Evolutionary conservation across 2,888 invertebrate genomes (phyloP).

Genomic region (Cantharis rufa): DNA sequence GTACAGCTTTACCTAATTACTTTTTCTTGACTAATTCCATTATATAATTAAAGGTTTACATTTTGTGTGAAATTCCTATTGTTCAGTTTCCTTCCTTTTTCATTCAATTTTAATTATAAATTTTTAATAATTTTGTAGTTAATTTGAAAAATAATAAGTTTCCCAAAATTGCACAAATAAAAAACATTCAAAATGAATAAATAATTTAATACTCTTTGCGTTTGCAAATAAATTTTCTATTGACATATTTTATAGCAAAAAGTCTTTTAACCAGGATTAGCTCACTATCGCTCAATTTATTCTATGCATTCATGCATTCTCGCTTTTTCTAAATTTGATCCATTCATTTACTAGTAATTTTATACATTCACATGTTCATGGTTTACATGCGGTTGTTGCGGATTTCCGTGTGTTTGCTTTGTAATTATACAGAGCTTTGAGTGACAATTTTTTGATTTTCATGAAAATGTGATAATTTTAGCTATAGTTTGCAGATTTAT

Average conservation of each 20-base stretch:
- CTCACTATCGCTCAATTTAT: constrained; percentile 34
- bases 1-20: not conserved
- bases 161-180: not conserved
- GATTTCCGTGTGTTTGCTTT: constrained; percentile 12
- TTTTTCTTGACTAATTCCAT: not conserved
- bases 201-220: not conserved
- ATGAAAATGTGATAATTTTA: not conserved
- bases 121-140: not conserved
- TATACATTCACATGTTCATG: constrained; percentile 27
- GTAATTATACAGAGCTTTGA: constrained; percentile 18
- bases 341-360: constrained; percentile 22
- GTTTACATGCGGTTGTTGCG: constrained; percentile 24
- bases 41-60: not conserved
- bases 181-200: not conserved
- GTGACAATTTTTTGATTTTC: not conserved
- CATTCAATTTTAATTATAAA: not conserved
- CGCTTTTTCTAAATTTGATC: constrained; percentile 19
- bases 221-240: not conserved
- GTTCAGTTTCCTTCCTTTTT: not conserved
- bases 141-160: not conserved
- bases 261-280: constrained; percentile 31
- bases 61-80: not conserved
- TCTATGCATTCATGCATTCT: constrained; percentile 30
- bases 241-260: constrained; percentile 17
- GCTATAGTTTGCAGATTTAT: not conserved